Conservation (phyloP, 2,797 vertebrate genomes). For the Alouatta caraya region DNA sequence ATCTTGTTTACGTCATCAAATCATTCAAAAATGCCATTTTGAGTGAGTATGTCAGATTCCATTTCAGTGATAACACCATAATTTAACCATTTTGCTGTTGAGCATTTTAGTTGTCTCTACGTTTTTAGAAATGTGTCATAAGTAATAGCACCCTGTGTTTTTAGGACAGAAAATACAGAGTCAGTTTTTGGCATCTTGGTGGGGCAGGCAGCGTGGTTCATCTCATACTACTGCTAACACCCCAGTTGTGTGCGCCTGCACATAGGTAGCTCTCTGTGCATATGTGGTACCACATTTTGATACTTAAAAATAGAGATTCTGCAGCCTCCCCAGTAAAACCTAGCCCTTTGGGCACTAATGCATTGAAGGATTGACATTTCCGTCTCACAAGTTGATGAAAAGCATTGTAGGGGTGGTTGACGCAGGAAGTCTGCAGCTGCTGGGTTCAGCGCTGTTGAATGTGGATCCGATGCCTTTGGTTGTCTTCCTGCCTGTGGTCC, state of each 20-base stretch:
- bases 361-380: not conserved
- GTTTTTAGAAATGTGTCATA: not conserved
- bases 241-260: not conserved
- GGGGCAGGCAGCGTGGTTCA: not conserved
- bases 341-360: not conserved
- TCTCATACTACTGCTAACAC: not conserved
- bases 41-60: not conserved
- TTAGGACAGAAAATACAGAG: not conserved
- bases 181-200: not conserved
- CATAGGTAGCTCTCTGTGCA: too few species aligned
- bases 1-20: not conserved
- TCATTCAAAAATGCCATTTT: not conserved
- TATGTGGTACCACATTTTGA: not conserved
- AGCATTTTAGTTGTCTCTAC: not conserved
- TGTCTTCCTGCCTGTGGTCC: not conserved
- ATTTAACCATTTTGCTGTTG: not conserved
- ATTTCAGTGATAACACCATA: not conserved
- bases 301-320: constrained; percentile 10
- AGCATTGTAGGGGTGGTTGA: not conserved
- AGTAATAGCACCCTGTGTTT: not conserved
- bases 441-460: not conserved
- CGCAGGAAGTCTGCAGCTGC: not conserved
- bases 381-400: not conserved
- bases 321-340: not conserved
- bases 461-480: not conserved